These are phyloP conservation scores for Seriola rivoliana DNA, from an alignment of 2,113 vertebrate species.

Conservation along the genomic window DNA sequence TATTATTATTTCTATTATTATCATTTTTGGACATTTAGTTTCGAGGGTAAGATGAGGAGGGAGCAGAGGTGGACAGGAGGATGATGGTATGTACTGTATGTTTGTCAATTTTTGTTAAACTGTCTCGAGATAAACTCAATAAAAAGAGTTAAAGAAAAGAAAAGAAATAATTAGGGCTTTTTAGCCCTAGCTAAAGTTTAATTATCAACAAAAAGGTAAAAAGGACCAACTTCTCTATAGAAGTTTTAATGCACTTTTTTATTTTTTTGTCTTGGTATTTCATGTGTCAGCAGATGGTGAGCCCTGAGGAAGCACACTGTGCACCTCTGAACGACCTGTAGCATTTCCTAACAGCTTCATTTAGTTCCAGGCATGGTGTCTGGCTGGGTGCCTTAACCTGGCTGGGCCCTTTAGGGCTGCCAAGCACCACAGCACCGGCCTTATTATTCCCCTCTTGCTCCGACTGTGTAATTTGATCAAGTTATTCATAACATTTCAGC, in stretches of 20 bases:
- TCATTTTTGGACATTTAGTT: background rate
- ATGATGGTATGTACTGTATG: too few species aligned
- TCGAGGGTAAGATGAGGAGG: too few species aligned
- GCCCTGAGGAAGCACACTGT: conserved; percentile 13
- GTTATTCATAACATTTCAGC: conserved; percentile 84
- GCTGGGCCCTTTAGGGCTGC: conserved; percentile 62
- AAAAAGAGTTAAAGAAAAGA: background rate
- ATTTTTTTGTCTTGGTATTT: conserved; percentile 29
- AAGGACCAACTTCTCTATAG: conserved; percentile 24
- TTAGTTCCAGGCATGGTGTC: conserved; percentile 77
- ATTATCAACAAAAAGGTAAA: conserved; percentile 4
- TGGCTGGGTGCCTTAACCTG: conserved; percentile 72
- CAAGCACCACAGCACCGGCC: conserved; percentile 59
- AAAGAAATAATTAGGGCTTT: background rate
- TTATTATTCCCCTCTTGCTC: conserved; percentile 80
- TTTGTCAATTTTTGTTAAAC: background rate
- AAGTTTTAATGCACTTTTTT: conserved; percentile 19
- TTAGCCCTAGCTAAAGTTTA: conserved; percentile 5
- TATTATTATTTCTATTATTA: background rate
- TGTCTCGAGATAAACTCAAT: background rate
- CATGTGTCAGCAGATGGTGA: conserved; percentile 48
- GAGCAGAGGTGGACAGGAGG: background rate
- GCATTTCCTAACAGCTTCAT: conserved; percentile 73
- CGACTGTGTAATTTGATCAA: conserved; percentile 82
- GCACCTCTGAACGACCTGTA: conserved; percentile 67